Evolutionary conservation across 2,797 vertebrate genomes (phyloP).

Genomic region (Catostomus latipinnis): DNA sequence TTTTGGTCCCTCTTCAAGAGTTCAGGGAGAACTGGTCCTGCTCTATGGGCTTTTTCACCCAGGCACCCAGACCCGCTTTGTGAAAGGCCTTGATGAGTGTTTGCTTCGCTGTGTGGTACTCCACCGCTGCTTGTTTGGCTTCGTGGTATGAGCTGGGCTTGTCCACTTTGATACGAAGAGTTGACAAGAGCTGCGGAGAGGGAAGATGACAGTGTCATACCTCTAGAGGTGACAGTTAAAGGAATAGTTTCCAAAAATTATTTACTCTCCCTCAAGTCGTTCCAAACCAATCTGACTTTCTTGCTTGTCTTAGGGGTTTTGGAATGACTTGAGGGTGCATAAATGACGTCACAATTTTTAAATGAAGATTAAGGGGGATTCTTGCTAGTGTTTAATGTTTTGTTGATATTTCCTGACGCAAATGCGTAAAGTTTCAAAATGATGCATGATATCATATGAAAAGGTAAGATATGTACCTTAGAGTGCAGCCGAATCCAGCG

Average conservation of each 20-base stretch:
- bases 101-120: constrained; percentile 94
- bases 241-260: no score
- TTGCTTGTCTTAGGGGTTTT: no score
- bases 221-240: background rate
- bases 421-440: no score
- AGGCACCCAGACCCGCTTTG: constrained; percentile 94
- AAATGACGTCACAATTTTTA: no score
- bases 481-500: constrained; percentile 92
- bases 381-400: no score
- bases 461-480: constrained; percentile 79
- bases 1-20: constrained; percentile 74
- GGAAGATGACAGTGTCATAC: background rate
- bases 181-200: constrained; percentile 79
- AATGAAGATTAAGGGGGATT: no score
- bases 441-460: no score
- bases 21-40: constrained; percentile 96
- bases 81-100: constrained; percentile 95
- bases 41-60: constrained; percentile 98
- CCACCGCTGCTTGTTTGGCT: constrained; percentile 89
- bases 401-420: no score
- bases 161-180: constrained; percentile 83
- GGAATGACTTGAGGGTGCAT: no score
- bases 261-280: no score
- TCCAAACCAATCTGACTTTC: no score
- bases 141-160: constrained; percentile 92